A percentile compares a stretch with the other conserved stretches of the same genome.
Conservation (phyloP, 2,888 invertebrate species). For the Harmothoe impar region DNA sequence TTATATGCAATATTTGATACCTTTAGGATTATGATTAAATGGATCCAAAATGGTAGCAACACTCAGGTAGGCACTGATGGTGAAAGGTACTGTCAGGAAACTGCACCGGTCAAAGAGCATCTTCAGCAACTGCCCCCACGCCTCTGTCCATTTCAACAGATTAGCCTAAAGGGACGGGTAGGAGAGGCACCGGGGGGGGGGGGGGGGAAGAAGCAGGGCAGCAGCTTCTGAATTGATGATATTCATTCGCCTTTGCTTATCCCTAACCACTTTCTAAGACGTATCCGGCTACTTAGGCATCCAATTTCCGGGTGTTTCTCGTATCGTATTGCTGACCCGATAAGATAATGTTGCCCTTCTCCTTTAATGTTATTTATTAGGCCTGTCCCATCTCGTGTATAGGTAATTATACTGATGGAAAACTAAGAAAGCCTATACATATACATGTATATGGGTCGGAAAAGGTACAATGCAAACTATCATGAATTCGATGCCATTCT, state of each 20-base stretch:
- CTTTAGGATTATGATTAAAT: too few relatives aligned
- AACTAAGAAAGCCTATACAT: not conserved
- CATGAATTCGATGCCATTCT: not conserved
- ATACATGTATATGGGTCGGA: not conserved
- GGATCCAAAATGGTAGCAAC: too few relatives aligned
- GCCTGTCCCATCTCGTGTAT: not conserved
- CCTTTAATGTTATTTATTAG: not conserved
- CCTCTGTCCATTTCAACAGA: too few relatives aligned
- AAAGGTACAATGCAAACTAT: not conserved
- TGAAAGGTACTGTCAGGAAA: too few relatives aligned
- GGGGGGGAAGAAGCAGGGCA: not conserved
- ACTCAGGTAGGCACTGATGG: too few relatives aligned
- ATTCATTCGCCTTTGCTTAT: not conserved
- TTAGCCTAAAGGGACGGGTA: not conserved
- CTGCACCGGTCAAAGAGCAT: too few relatives aligned
- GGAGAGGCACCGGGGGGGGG: not conserved
- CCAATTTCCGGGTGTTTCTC: conserved; percentile 32
- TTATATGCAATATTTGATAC: too few relatives aligned
- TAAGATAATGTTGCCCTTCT: conserved; percentile 20
- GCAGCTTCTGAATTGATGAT: too few relatives aligned
- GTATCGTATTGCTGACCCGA: not conserved
- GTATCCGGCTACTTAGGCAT: conserved; percentile 20
- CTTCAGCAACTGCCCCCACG: too few relatives aligned
- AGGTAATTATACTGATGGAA: conserved; percentile 15
- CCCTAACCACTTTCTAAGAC: not conserved